These are phyloP conservation scores for Ploceus nigricollis DNA, from an alignment of 2,113 vertebrate species.

Conservation along the genomic window DNA sequence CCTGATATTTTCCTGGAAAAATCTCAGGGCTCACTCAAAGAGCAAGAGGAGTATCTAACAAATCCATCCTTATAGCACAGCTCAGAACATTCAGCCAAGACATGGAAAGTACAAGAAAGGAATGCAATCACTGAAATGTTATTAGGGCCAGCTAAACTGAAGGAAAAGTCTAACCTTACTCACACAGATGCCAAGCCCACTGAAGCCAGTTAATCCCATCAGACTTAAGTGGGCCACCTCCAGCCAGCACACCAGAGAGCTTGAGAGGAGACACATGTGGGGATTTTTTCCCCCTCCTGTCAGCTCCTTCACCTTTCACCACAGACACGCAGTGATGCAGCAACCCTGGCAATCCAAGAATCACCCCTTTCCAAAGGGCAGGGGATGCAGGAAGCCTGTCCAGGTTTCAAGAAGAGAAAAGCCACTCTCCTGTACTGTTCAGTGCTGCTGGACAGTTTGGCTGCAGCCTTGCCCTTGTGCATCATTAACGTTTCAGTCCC, in stretches of 20 bases:
- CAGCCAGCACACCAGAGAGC: not conserved
- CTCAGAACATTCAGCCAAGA: not conserved
- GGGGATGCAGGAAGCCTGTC: not conserved
- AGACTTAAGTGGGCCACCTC: conserved; percentile 27
- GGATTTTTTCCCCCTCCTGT: not conserved
- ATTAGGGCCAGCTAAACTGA: not conserved
- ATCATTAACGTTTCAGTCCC: not conserved
- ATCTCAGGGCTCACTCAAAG: not conserved
- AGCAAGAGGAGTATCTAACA: not conserved
- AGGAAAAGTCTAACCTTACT: not conserved
- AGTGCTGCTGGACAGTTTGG: not conserved
- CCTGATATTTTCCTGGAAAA: not conserved
- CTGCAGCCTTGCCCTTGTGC: not conserved
- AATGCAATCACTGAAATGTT: not conserved
- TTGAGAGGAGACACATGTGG: not conserved
- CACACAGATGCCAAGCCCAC: not conserved
- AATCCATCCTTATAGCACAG: not conserved
- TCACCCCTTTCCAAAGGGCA: not conserved
- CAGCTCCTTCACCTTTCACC: not conserved
- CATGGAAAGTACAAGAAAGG: not conserved
- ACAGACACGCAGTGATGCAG: not conserved
- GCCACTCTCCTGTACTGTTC: not conserved
- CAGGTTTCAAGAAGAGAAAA: not conserved
- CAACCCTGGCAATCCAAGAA: not conserved
- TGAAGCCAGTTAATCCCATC: conserved; percentile 32